Percentiles rank a stretch among this genome's conserved stretches.
phyloP scores from a whole-genome alignment of 1,140 invertebrate genomes.

The Brachionus koreanus region DNA sequence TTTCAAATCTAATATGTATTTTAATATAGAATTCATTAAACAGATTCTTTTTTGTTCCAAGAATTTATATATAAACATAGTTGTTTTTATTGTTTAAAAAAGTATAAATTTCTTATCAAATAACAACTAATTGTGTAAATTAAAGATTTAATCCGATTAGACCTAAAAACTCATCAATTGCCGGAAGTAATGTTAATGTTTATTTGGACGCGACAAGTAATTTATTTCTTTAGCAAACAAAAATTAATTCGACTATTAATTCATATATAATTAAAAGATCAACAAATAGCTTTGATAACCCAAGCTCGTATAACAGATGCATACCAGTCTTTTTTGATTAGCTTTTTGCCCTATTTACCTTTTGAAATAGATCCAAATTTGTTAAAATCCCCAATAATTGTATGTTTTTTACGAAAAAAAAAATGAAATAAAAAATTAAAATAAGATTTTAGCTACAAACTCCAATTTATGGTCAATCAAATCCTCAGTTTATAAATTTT shows the following conservation, averaged over 20 bases:
- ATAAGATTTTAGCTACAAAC: slow-evolving; percentile 66
- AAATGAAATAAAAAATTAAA: background rate
- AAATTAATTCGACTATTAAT: too few relatives aligned
- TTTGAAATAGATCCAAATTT: slow-evolving; percentile 11
- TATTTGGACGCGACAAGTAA: slow-evolving; percentile 43
- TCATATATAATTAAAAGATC: background rate
- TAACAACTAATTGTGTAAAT: background rate
- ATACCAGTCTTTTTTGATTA: slow-evolving; percentile 32
- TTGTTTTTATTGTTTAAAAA: too few relatives aligned
- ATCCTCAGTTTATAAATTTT: slow-evolving; percentile 87
- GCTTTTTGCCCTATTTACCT: background rate
- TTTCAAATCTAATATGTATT: too few relatives aligned
- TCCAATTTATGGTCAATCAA: slow-evolving; percentile 78
- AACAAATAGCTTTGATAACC: slow-evolving; percentile 18
- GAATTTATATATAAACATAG: too few relatives aligned
- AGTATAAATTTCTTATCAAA: too few relatives aligned
- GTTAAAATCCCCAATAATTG: slow-evolving; percentile 9
- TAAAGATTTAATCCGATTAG: slow-evolving; percentile 1
- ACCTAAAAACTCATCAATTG: background rate
- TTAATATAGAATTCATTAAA: too few relatives aligned
- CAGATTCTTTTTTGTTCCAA: too few relatives aligned
- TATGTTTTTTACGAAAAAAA: background rate
- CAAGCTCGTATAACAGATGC: slow-evolving; percentile 15
- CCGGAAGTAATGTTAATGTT: slow-evolving; percentile 20
- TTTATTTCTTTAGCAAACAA: background rate